phyloP scores from a whole-genome alignment of 2,888 invertebrate species.

The Brenthis daphne region DNA sequence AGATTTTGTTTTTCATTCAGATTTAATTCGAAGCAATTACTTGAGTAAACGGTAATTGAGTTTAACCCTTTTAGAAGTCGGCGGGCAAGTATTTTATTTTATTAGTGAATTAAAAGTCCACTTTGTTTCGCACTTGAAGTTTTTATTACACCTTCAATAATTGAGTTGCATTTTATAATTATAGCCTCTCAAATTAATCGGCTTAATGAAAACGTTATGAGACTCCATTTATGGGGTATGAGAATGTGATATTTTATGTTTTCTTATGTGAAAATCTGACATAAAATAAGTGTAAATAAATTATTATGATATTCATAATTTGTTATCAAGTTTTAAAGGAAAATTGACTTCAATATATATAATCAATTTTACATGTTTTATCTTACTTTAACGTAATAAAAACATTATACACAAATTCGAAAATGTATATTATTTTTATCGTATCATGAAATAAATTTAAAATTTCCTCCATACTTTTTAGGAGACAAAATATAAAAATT shows the following conservation, averaged over 20 bases:
- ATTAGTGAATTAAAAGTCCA: slow-evolving; percentile 44
- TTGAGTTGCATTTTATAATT: slow-evolving; percentile 26
- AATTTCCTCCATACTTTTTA: background rate
- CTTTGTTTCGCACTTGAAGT: slow-evolving; percentile 34
- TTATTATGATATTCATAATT: too few relatives aligned
- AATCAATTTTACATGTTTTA: too few relatives aligned
- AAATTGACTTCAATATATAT: too few relatives aligned
- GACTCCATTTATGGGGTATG: background rate
- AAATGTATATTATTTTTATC: too few relatives aligned
- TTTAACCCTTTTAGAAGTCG: slow-evolving; percentile 49
- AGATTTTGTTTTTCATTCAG: slow-evolving; percentile 42
- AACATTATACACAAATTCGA: too few relatives aligned
- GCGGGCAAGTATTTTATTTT: slow-evolving; percentile 44
- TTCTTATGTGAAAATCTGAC: background rate
- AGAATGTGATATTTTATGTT: background rate
- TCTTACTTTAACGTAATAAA: too few relatives aligned
- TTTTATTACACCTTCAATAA: slow-evolving; percentile 37
- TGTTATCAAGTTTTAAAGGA: too few relatives aligned
- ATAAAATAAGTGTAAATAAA: too few relatives aligned
- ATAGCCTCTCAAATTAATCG: background rate
- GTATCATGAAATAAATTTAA: background rate
- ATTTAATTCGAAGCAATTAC: slow-evolving; percentile 62
- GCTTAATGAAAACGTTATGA: background rate
- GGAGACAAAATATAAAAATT: slow-evolving; percentile 6
- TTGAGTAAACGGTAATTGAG: slow-evolving; percentile 64